These are phyloP conservation scores for Lucilia sericata DNA, from an alignment of 1,140 invertebrate species.

Conservation along the genomic window DNA sequence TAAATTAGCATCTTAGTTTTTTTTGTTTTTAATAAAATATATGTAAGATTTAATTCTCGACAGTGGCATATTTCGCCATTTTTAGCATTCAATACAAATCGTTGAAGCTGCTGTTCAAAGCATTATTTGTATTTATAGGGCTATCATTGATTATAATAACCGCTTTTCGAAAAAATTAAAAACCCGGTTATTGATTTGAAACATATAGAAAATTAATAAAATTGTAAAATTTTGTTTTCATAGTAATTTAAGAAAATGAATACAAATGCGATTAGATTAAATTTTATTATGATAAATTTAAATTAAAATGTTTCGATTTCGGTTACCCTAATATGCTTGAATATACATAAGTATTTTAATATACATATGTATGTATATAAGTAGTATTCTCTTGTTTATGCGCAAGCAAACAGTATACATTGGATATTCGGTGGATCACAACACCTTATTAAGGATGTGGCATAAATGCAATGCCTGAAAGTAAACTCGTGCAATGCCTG, in stretches of 20 bases:
- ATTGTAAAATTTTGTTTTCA: too few species aligned
- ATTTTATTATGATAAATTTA: too few species aligned
- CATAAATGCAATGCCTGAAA: constrained; percentile 60
- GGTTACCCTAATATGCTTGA: too few species aligned
- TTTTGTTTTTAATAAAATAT: neutral
- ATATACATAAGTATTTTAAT: neutral
- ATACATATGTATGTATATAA: neutral
- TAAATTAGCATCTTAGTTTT: neutral
- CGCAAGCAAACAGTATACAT: neutral
- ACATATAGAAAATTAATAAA: too few species aligned
- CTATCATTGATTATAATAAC: too few species aligned
- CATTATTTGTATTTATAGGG: neutral
- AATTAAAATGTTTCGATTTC: too few species aligned
- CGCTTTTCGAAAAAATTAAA: too few species aligned
- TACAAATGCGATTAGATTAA: too few species aligned
- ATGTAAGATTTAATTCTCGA: neutral
- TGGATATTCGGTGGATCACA: constrained; percentile 49
- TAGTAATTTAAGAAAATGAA: too few species aligned
- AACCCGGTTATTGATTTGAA: too few species aligned
- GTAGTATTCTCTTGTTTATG: neutral
- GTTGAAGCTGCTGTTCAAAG: constrained; percentile 39
- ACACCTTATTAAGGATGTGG: constrained; percentile 63
- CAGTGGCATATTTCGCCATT: constrained; percentile 40
- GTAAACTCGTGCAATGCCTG: constrained; percentile 64
- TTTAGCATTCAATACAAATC: constrained; percentile 23